Percentiles rank a stretch among this genome's conserved stretches.
phyloP scores from a whole-genome alignment of 2,797 vertebrate genomes.

The Anguilla pacifica region DNA sequence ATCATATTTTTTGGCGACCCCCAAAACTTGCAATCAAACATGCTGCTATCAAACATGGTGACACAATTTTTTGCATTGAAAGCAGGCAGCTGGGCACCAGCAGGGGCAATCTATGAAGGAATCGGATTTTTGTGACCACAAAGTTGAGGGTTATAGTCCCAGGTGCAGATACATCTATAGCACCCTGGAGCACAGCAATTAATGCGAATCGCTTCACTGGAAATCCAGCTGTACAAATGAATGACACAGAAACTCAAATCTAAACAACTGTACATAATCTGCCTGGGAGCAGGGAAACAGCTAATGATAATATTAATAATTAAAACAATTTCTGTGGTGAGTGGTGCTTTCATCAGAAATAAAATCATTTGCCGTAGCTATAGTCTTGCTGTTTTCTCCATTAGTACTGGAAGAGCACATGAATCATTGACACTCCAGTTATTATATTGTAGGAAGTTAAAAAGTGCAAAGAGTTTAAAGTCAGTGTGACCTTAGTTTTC shows the following conservation, averaged over 20 bases:
- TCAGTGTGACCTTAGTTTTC: neutral
- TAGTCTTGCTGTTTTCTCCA: constrained; percentile 32
- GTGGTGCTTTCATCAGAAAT: neutral
- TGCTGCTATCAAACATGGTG: neutral
- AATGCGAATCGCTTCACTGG: neutral
- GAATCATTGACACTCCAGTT: constrained; percentile 31
- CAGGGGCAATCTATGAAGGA: neutral
- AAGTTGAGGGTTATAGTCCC: neutral
- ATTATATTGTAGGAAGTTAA: constrained; percentile 29
- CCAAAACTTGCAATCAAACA: too few species aligned
- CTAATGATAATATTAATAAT: neutral
- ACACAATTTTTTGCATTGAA: neutral
- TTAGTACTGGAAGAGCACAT: constrained; percentile 35
- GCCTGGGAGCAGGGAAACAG: neutral
- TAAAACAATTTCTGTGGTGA: neutral
- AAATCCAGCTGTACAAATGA: neutral
- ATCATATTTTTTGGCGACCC: too few species aligned
- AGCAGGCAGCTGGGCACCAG: neutral
- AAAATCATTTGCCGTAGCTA: neutral
- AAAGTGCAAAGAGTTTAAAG: neutral
- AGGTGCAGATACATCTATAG: neutral
- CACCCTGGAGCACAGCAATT: neutral
- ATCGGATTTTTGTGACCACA: neutral
- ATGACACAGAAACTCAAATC: neutral
- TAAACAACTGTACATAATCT: neutral